phyloP scores from a whole-genome alignment of 2,113 vertebrate genomes.

The Lepus americanus region DNA sequence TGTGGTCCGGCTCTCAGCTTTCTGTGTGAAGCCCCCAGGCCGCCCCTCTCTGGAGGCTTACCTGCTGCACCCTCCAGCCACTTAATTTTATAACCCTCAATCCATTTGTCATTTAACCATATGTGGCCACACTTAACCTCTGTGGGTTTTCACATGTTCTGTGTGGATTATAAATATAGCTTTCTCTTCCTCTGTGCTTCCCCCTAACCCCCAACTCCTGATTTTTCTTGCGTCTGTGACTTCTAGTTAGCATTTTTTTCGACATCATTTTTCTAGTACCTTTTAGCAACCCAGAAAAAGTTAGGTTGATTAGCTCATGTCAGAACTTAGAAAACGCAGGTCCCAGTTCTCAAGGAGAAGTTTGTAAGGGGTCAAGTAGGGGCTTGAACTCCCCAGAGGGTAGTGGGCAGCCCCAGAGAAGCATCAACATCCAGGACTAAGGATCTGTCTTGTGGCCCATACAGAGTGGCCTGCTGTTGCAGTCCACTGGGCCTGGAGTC shows the following conservation, averaged over 20 bases:
- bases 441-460: neutral
- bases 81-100: neutral
- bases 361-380: neutral
- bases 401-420: neutral
- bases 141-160: neutral
- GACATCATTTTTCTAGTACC: neutral
- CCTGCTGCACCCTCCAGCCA: neutral
- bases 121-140: neutral
- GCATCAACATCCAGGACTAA: accelerated
- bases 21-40: neutral
- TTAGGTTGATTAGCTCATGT: neutral
- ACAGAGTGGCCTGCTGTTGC: neutral
- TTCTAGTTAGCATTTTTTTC: neutral
- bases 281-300: neutral
- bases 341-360: neutral
- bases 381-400: neutral
- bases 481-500: neutral
- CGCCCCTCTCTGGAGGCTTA: neutral
- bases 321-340: neutral
- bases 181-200: neutral
- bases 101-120: neutral
- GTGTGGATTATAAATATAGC: neutral
- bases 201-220: neutral
- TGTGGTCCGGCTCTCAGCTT: accelerated
- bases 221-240: conserved; percentile 13